phyloP scores from a whole-genome alignment of 53 echinoderm and acorn worm genomes.

The Luidia sarsii region DNA sequence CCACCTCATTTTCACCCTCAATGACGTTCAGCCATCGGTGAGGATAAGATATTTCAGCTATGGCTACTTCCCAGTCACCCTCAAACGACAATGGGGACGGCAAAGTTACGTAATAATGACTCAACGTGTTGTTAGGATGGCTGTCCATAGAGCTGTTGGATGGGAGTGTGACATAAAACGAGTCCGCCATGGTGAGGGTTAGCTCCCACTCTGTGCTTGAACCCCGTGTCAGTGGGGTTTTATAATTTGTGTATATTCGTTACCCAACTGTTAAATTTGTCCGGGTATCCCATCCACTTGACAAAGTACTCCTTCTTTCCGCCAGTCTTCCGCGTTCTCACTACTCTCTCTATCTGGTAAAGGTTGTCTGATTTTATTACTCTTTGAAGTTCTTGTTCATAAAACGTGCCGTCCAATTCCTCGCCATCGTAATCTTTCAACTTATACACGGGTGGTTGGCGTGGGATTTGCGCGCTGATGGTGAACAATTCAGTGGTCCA shows the following conservation, averaged over 20 bases:
- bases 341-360: too few species aligned
- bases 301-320: too few species aligned
- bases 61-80: slow-evolving; percentile 13
- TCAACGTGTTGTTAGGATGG: too few species aligned
- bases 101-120: slow-evolving; percentile 36
- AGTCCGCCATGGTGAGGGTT: slow-evolving; percentile 4
- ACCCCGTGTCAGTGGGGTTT: not conserved
- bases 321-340: too few species aligned
- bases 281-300: too few species aligned
- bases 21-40: slow-evolving; percentile 4
- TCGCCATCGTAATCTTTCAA: too few species aligned
- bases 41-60: slow-evolving; percentile 7
- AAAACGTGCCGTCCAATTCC: too few species aligned
- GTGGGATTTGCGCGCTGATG: slow-evolving; percentile 10
- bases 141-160: slow-evolving; percentile 68
- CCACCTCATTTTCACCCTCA: not conserved
- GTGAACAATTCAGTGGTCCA: slow-evolving; percentile 76
- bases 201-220: not conserved
- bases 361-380: too few species aligned
- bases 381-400: too few species aligned
- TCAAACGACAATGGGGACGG: slow-evolving; percentile 15
- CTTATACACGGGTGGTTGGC: too few species aligned
- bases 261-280: too few species aligned
- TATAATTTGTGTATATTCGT: slow-evolving; percentile 32
- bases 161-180: slow-evolving; percentile 71